These are phyloP conservation scores for Poliocrania exsul DNA, from an alignment of 2,797 vertebrate species.

Conservation along the genomic window DNA sequence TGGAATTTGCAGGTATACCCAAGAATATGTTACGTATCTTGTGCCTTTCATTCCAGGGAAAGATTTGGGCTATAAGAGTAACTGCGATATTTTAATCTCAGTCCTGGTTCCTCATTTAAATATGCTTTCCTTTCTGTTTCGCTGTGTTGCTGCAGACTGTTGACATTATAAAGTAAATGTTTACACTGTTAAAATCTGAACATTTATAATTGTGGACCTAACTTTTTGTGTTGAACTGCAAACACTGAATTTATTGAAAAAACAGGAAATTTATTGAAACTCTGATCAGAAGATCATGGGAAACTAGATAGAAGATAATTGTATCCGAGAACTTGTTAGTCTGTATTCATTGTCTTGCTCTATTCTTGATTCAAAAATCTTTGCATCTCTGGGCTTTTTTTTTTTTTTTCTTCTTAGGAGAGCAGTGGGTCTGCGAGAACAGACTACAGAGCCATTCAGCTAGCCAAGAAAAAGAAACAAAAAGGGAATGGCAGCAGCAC, in stretches of 20 bases:
- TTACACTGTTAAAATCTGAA: neutral
- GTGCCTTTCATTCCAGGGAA: neutral
- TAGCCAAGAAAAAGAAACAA: constrained; percentile 93
- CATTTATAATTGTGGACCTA: neutral
- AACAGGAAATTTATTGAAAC: neutral
- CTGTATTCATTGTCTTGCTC: neutral
- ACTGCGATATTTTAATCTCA: neutral
- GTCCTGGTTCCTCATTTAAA: neutral
- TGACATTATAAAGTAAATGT: neutral
- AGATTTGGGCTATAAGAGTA: neutral
- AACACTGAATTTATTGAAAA: neutral
- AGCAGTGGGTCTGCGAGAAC: constrained; percentile 94
- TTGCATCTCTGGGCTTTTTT: neutral
- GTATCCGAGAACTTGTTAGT: neutral
- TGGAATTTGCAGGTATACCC: neutral
- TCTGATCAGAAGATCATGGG: neutral
- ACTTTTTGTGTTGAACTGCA: neutral
- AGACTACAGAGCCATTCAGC: constrained; percentile 94
- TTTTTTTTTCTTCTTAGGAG: constrained; percentile 80
- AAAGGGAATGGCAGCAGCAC: constrained; percentile 75
- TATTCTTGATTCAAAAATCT: constrained; percentile 29
- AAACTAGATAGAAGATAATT: neutral
- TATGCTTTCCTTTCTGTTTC: neutral
- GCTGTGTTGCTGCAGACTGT: neutral
- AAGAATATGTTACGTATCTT: neutral